Evolutionary conservation across 2,888 invertebrate genomes (phyloP).

Genomic region (Gymnoscelis rufifasciata): DNA sequence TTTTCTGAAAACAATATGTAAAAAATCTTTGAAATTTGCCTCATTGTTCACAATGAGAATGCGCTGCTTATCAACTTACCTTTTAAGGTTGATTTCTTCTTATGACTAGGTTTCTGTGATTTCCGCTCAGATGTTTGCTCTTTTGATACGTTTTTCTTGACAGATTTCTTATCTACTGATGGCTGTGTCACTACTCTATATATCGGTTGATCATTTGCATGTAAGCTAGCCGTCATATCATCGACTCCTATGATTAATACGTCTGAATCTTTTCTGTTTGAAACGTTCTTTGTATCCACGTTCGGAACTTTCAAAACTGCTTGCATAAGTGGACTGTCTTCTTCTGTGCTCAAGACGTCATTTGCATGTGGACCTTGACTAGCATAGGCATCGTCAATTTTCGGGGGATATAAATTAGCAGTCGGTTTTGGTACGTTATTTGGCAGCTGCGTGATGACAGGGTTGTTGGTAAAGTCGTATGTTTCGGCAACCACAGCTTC

Average conservation of each 20-base stretch:
- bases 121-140: conserved; percentile 48
- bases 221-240: conserved; percentile 69
- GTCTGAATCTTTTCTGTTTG: conserved; percentile 63
- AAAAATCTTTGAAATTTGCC: neutral
- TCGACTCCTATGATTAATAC: conserved; percentile 63
- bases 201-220: conserved; percentile 71
- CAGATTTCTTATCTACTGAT: conserved; percentile 60
- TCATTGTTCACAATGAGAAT: neutral
- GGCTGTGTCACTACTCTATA: conserved; percentile 73
- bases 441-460: conserved; percentile 33
- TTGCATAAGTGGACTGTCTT: conserved; percentile 67
- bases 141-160: conserved; percentile 58
- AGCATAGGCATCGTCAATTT: conserved; percentile 49
- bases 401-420: conserved; percentile 28
- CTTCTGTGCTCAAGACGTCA: conserved; percentile 60
- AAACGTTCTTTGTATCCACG: conserved; percentile 58
- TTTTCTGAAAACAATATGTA: conserved; percentile 51
- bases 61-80: conserved; percentile 37
- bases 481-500: conserved; percentile 61
- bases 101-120: conserved; percentile 61
- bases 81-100: conserved; percentile 71
- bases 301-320: conserved; percentile 65
- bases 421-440: conserved; percentile 45
- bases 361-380: conserved; percentile 58
- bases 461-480: conserved; percentile 17